Evolutionary conservation across 1,140 invertebrate species (phyloP).

Genomic region (Leptestheria dahalacensis): DNA sequence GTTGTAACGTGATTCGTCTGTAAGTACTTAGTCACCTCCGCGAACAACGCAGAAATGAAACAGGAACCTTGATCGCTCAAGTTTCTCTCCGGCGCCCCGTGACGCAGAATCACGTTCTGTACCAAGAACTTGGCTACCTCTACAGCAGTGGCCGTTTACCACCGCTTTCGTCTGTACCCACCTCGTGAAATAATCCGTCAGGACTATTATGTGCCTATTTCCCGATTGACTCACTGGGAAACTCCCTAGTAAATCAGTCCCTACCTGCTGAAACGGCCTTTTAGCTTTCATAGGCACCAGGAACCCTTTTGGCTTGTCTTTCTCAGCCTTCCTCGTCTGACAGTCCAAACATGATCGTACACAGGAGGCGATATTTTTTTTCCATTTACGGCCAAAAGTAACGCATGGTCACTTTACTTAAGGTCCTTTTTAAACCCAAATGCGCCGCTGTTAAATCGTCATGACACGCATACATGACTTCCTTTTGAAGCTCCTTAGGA

Average conservation of each 20-base stretch:
- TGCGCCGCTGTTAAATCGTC: slow-evolving; percentile 7
- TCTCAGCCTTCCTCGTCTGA: slow-evolving; percentile 3
- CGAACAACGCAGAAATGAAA: too few relatives aligned
- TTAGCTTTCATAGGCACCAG: not conserved
- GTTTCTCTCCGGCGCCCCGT: too few relatives aligned
- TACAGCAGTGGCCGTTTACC: slow-evolving; percentile 6
- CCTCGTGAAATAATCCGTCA: not conserved
- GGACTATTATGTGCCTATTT: not conserved
- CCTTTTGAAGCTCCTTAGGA: not conserved
- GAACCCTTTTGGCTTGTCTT: too few relatives aligned
- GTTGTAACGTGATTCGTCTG: too few relatives aligned
- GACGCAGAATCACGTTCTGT: too few relatives aligned
- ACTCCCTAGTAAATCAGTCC: not conserved
- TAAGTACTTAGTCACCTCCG: too few relatives aligned
- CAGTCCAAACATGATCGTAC: slow-evolving; percentile 12
- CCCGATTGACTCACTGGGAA: not conserved
- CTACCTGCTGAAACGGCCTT: not conserved
- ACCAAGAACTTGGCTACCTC: not conserved
- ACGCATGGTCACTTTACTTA: slow-evolving; percentile 1
- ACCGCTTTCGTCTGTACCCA: slow-evolving; percentile 21
- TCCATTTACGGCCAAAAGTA: slow-evolving; percentile 11
- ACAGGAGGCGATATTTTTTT: slow-evolving; percentile 1
- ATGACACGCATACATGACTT: slow-evolving; percentile 1
- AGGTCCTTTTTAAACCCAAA: too few relatives aligned
- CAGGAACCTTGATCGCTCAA: too few relatives aligned